A percentile compares a stretch with the other conserved stretches of the same genome.
Conservation (phyloP, 2,888 invertebrate species). For the Abrostola tripartita region DNA sequence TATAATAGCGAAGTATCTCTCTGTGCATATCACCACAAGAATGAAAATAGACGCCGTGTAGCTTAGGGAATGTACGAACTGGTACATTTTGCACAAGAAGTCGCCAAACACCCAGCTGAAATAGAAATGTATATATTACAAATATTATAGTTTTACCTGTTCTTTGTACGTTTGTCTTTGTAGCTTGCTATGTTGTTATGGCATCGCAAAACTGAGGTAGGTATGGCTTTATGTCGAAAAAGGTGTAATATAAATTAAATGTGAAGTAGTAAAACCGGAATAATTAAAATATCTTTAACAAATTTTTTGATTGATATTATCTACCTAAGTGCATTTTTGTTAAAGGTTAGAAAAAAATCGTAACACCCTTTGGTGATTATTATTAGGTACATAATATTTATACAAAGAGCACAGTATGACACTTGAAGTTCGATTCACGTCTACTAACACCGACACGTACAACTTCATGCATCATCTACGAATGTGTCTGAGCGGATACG, state of each 20-base stretch:
- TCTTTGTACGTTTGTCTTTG: background rate
- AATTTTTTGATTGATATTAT: background rate
- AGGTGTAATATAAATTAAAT: background rate
- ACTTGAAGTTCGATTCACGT: too few relatives aligned
- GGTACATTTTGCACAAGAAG: constrained; percentile 96
- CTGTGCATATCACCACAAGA: constrained; percentile 95
- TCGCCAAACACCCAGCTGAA: constrained; percentile 95
- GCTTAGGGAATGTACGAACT: constrained; percentile 95
- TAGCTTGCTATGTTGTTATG: background rate
- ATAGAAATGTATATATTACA: constrained; percentile 46
- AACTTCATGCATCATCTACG: too few relatives aligned
- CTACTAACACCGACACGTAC: too few relatives aligned
- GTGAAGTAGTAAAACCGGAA: background rate
- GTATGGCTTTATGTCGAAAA: background rate
- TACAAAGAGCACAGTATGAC: too few relatives aligned
- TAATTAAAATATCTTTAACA: background rate
- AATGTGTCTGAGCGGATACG: too few relatives aligned
- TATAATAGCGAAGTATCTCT: constrained; percentile 95
- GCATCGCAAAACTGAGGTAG: background rate
- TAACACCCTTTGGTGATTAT: too few relatives aligned
- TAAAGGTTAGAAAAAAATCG: too few relatives aligned
- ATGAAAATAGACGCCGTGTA: constrained; percentile 97
- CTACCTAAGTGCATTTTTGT: background rate
- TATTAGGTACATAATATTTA: too few relatives aligned
- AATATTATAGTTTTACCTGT: constrained; percentile 5